Evolutionary conservation across 2,888 invertebrate genomes (phyloP), one percentile per base, ranked within the genome.

Genomic region (Aethes cnicana): DNA sequence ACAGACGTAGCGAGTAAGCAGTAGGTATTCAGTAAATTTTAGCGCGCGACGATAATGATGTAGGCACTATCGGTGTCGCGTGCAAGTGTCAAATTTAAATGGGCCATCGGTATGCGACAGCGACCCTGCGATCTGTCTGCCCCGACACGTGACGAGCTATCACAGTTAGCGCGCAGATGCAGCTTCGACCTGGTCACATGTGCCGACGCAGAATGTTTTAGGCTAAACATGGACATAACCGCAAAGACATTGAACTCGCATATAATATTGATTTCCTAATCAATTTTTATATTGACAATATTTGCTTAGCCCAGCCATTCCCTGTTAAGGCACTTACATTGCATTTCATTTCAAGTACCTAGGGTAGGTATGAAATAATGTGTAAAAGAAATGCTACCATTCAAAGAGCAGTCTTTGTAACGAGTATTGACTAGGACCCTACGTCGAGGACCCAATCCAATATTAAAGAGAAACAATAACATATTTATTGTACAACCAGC

Each of bases 21-120:
- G 20, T 11, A 20, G 18, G 36, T 28, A 47, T 17, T 18, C 47
- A 36, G 9, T 18, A 18, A 25, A 36, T 26, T 36, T 26, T 23
- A 44, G 16, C 17, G 39, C 37, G 42, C 47, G 37, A 35, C 49
- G 43, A 26, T 48, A 23, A 39, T 17, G 41, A n/a, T n/a, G n/a
- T n/a, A n/a, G n/a, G n/a, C n/a, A n/a, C n/a, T n/a, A n/a, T n/a
- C 21, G 12, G 50, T 54, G 55, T 57, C 50, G 28, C 39, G 57
- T 56, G 54, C 47, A 55, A 53, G 56, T 58, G 52, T 61, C 58
- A 54, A 39, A 48, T 54, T 62, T 57, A 64, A 60, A 58, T 61
- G 54, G 58, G 54, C 53, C 66, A 68, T 64, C 64, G 63, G 67
- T 68, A 68, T 66, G 69, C 66, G 64, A 58, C 66, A 62, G 65